Evolutionary conservation across 2,888 invertebrate genomes (phyloP), one percentile per base, ranked within the genome.

Genomic region (Lasioglossum leucozonium): DNA sequence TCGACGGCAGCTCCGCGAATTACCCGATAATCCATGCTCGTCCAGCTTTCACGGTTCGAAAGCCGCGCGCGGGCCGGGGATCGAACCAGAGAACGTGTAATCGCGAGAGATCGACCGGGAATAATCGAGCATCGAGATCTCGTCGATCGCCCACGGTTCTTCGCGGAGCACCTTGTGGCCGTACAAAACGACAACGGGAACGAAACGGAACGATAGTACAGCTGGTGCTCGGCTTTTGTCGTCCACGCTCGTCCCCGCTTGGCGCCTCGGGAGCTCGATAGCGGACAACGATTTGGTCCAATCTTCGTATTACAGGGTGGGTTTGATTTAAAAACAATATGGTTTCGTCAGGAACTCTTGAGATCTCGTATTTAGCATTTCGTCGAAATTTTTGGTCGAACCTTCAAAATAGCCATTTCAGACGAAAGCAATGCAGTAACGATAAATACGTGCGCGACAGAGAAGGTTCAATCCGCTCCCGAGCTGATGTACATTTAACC

Each of bases 1-100:
- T 30, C 44, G 11, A 72, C 47, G 47, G 44, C 47, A 34, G 44
- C 18, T 40, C 55, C 40, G 34, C 82, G 76, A 73, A 84, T 87
- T 80, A 67, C 74, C 30, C 51, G 65, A 40, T 69, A 51, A 65
- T 75, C 75, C 69, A 67, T 30, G 30, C 30, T 62, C 62, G 62
- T 67, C 67, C n/a, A 40, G 37, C 55, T 58, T 65, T 22, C 62
- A 22, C 65, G 67, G 62, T 42, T 74, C 62, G 80, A 58, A 72
- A 72, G 47, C 30, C 72, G 30, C 79, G 65, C n/a, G n/a, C n/a
- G n/a, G n/a, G n/a, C n/a, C n/a, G n/a, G n/a, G n/a, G 30, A 62
- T 62, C 30, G 62, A 30, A 62, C 62, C 30, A n/a, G n/a, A n/a
- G 62, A 62, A 30, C 62, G 22, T 47, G 55, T 55, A n/a, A n/a